Base-by-base conservation (phyloP, 2,888 invertebrate genomes). In the Eupithecia centaureata region DNA sequence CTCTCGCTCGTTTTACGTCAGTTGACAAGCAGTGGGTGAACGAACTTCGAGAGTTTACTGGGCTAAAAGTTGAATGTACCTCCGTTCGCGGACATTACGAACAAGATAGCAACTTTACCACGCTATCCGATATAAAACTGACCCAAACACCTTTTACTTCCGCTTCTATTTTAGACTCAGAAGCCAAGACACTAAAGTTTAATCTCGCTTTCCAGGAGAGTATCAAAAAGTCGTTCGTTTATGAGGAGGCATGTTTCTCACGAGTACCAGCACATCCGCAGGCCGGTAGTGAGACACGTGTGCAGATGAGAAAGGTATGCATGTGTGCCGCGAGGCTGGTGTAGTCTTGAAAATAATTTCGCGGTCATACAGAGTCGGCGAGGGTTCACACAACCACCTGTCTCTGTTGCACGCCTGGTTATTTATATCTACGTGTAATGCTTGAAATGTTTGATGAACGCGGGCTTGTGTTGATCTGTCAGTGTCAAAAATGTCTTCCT, bases 11-110 rank as follows among this genome's bases (percentile, higher is more conserved):
- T 79, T 87, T 86, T 89, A 91, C 92, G 92, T 92, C 91, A 92
- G 90, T 91, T 92, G 92, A 93, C 93, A 92, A 92, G 91, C 90
- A 93, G 84, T 93, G 92, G 93, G 93, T 93, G 93, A 93, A 93
- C 86, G 93, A 93, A 92, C 93, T 90, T 85, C 75, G 86, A 84
- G 92, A 93, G 93, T 93, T 93, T 93, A 93, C 93, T 93, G 89
- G 93, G 93, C 93, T 93, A 93, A 93, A 93, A 93, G 93, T 93
- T 93, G 93, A 93, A 93, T 87, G 93, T 91, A 92, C 92, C 90
- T 89, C 90, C 91, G 91, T 92, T 92, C 92, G 93, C 93, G 92
- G 92, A 92, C 92, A 91, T 92, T 90, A 92, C 92, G 91, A 92
- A 92, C 92, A 92, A 93, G 92, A 93, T 93, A 93, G 92, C 92